Conservation (phyloP, 2,113 vertebrate species). For the Rhea pennata region DNA sequence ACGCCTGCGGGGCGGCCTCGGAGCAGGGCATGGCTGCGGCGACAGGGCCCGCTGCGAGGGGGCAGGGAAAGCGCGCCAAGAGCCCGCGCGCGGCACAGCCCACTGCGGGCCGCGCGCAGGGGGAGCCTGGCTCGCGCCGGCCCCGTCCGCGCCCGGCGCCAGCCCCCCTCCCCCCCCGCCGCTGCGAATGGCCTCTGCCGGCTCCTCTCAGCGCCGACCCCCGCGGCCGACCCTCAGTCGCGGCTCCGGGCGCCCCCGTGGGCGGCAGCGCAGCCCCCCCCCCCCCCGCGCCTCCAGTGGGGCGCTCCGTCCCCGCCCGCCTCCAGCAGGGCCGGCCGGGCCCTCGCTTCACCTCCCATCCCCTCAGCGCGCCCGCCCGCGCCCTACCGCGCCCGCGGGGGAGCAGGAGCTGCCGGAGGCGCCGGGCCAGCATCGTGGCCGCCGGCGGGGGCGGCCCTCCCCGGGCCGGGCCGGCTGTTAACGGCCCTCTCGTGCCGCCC, state of each 20-base stretch:
- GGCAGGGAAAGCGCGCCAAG: background rate
- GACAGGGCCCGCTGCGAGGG: accelerated
- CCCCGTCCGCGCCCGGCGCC: accelerated
- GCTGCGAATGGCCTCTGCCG: background rate
- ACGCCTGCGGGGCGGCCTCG: constrained; percentile 10
- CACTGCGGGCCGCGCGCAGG: background rate
- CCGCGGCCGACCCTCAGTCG: accelerated
- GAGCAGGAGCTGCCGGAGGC: background rate
- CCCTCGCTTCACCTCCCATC: no score
- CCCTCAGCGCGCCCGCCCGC: accelerated
- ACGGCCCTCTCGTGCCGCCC: no score
- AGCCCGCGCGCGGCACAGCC: background rate
- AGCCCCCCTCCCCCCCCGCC: background rate
- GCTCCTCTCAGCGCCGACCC: accelerated
- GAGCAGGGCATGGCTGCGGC: constrained; percentile 81
- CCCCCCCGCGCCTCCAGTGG: no score
- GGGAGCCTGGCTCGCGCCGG: no score
- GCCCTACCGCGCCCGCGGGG: background rate
- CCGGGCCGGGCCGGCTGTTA: background rate
- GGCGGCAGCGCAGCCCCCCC: accelerated
- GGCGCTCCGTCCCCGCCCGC: no score
- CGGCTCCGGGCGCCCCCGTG: accelerated
- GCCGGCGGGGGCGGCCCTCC: background rate
- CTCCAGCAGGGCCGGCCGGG: background rate
- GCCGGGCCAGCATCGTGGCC: background rate